Conservation (phyloP, 92 coral and sea anemone genomes). For the Desmophyllum pertusum region DNA sequence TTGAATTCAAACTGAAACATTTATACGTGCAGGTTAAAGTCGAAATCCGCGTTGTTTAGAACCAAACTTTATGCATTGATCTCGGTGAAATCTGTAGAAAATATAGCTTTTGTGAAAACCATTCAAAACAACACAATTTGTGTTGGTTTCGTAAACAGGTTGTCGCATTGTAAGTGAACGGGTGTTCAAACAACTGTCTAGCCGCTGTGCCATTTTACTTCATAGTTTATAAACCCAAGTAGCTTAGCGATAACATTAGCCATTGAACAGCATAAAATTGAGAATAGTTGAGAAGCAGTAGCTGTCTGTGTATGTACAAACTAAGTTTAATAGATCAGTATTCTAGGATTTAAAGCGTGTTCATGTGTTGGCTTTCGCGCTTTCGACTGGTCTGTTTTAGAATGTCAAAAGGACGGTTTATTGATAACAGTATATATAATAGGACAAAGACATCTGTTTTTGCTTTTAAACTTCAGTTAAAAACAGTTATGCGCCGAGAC, state of each 20-base stretch:
- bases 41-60: background rate
- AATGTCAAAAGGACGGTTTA: conserved; percentile 2
- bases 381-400: background rate
- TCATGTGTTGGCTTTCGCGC: background rate
- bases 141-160: conserved; percentile 3
- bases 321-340: background rate
- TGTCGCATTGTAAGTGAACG: background rate
- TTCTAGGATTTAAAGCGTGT: background rate
- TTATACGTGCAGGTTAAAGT: background rate
- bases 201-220: conserved; percentile 2
- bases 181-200: conserved; percentile 16
- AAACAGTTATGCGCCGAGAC: conserved; percentile 28
- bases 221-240: conserved; percentile 15
- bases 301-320: background rate
- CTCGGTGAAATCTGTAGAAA: background rate
- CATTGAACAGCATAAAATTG: background rate
- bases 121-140: conserved; percentile 6
- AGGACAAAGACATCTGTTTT: conserved; percentile 13
- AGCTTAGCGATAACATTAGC: background rate
- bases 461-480: background rate
- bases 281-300: background rate
- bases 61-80: background rate
- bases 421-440: background rate
- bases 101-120: background rate
- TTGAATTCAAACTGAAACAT: background rate